phyloP scores from a whole-genome alignment of 1,140 invertebrate species.

The Ladona fulva region DNA sequence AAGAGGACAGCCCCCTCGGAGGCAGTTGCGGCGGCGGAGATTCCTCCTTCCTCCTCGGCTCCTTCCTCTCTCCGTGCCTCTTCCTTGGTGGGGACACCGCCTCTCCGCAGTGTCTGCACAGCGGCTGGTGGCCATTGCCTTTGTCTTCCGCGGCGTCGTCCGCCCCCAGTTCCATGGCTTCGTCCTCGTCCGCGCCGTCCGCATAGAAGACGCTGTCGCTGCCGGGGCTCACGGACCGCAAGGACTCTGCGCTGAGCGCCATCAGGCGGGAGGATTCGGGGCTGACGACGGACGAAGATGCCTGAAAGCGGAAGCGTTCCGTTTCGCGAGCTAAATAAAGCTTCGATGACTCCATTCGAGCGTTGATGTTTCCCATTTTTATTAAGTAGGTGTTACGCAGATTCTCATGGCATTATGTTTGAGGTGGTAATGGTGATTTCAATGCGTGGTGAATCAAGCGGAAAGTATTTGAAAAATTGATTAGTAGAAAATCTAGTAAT shows the following conservation, averaged over 20 bases:
- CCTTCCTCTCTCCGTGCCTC: slow-evolving; percentile 12
- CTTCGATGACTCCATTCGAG: neutral
- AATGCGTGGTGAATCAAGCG: too few relatives aligned
- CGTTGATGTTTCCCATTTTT: too few relatives aligned
- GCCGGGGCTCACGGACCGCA: slow-evolving; percentile 73
- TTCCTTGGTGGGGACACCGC: neutral
- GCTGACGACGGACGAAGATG: slow-evolving; percentile 23
- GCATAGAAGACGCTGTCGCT: slow-evolving; percentile 83
- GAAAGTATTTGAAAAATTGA: too few relatives aligned
- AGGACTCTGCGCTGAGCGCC: slow-evolving; percentile 72
- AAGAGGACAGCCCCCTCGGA: neutral
- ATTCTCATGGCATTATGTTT: too few relatives aligned
- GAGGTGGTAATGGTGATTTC: too few relatives aligned
- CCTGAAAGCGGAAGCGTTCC: neutral
- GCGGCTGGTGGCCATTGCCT: too few relatives aligned
- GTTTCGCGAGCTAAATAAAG: neutral
- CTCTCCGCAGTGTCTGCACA: neutral
- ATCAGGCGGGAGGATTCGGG: slow-evolving; percentile 46
- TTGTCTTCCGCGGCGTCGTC: neutral
- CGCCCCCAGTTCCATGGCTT: neutral
- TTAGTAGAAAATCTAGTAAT: too few relatives aligned
- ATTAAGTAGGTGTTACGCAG: too few relatives aligned
- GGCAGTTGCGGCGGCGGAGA: slow-evolving; percentile 21
- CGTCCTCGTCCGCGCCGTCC: slow-evolving; percentile 36
- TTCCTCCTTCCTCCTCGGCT: neutral